phyloP scores from a whole-genome alignment of 92 coral and sea anemone species.

The Epizoanthus fatuus region DNA sequence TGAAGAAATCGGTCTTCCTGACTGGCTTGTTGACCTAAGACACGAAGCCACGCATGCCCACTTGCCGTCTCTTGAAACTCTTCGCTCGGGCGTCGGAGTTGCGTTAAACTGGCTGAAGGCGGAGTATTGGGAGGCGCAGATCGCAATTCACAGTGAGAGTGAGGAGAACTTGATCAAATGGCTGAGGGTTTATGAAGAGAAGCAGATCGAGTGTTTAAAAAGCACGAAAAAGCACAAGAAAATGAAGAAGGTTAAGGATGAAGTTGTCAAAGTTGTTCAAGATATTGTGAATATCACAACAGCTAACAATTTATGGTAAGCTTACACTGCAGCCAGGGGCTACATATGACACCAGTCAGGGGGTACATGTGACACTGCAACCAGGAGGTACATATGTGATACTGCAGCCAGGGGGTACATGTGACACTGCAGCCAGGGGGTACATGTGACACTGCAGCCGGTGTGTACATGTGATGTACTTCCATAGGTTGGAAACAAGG shows the following conservation, averaged over 20 bases:
- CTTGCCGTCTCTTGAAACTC: constrained; percentile 87
- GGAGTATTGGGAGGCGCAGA: constrained; percentile 96
- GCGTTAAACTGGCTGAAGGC: constrained; percentile 86
- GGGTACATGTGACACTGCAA: background rate
- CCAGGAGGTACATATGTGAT: too few species aligned
- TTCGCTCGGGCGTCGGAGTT: constrained; percentile 77
- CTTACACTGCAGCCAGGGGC: background rate
- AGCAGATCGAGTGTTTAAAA: constrained; percentile 14
- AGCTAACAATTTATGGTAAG: constrained; percentile 84
- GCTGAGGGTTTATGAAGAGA: constrained; percentile 57
- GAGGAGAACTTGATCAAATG: constrained; percentile 60
- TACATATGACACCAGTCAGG: background rate
- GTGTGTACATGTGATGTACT: too few species aligned
- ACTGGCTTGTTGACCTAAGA: constrained; percentile 96
- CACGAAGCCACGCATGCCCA: constrained; percentile 94
- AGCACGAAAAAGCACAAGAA: constrained; percentile 62
- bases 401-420: too few species aligned
- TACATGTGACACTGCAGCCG: too few species aligned
- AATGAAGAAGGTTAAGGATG: constrained; percentile 45
- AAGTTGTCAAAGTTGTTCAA: constrained; percentile 52
- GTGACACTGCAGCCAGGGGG: too few species aligned
- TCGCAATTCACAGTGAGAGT: constrained; percentile 65
- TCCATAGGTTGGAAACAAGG: too few species aligned
- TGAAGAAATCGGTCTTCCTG: constrained; percentile 97
- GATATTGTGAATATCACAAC: constrained; percentile 57